These are phyloP conservation scores for Taphrorychus bicolor DNA, from an alignment of 2,888 invertebrate species.

Conservation along the genomic window DNA sequence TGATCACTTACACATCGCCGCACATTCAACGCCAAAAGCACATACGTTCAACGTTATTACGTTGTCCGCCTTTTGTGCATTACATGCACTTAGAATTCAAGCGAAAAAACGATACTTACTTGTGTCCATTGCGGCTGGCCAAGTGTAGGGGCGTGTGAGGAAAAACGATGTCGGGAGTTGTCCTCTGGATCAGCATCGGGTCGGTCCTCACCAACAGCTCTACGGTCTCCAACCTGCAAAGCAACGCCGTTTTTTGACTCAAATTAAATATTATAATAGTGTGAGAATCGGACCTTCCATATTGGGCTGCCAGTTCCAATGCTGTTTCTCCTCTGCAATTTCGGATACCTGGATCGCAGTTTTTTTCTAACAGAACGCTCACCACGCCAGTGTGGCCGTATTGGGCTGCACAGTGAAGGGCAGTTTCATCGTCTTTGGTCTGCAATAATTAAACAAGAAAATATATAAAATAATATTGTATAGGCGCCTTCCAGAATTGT, in stretches of 20 bases:
- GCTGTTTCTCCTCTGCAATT: slow-evolving; percentile 91
- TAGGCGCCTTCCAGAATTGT: too few species aligned
- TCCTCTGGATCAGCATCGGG: slow-evolving; percentile 79
- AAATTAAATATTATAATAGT: neutral
- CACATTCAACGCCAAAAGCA: slow-evolving; percentile 36
- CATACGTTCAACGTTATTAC: slow-evolving; percentile 10
- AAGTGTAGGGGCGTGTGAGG: slow-evolving; percentile 90
- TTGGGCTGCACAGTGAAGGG: slow-evolving; percentile 91
- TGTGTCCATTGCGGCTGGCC: slow-evolving; percentile 91
- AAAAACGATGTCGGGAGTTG: slow-evolving; percentile 62
- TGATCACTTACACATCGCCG: slow-evolving; percentile 49
- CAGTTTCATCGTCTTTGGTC: slow-evolving; percentile 91
- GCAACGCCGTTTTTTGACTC: too few species aligned
- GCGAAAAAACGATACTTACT: slow-evolving; percentile 64
- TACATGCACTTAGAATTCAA: neutral
- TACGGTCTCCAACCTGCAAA: slow-evolving; percentile 81
- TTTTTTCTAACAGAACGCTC: slow-evolving; percentile 79
- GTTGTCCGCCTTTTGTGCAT: neutral
- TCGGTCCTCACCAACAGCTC: slow-evolving; percentile 84
- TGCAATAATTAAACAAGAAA: too few species aligned
- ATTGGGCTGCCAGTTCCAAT: slow-evolving; percentile 92
- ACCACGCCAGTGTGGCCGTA: slow-evolving; percentile 90
- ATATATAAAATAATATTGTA: too few species aligned
- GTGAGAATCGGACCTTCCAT: slow-evolving; percentile 70
- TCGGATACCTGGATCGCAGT: slow-evolving; percentile 87